Percentiles rank a stretch among this genome's conserved stretches.
These are phyloP conservation scores for Euura lappo DNA, from an alignment of 1,140 invertebrate genomes.

Conservation along the genomic window DNA sequence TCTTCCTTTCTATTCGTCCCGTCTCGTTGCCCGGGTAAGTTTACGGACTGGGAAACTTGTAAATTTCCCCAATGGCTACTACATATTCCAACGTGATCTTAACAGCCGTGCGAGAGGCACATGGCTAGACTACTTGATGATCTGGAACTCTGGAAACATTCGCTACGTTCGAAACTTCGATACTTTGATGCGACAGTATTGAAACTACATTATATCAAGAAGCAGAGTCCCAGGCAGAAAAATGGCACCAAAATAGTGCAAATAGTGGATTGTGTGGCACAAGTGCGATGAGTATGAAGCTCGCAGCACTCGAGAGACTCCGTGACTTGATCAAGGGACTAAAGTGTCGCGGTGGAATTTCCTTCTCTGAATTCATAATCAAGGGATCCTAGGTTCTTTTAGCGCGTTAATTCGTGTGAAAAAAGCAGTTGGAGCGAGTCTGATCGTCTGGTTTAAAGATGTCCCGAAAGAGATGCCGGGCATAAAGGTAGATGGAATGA, in stretches of 20 bases:
- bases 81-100: slow-evolving; percentile 14
- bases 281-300: not conserved
- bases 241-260: too few species aligned
- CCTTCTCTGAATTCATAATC: not conserved
- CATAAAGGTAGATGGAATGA: not conserved
- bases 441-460: not conserved
- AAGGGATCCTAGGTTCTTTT: not conserved
- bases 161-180: slow-evolving; percentile 2
- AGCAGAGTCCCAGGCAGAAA: too few species aligned
- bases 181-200: not conserved
- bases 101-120: slow-evolving; percentile 8
- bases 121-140: not conserved
- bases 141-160: slow-evolving; percentile 3
- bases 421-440: not conserved
- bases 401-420: not conserved
- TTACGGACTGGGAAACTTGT: slow-evolving; percentile 14
- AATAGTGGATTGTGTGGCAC: too few species aligned
- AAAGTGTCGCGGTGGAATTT: not conserved
- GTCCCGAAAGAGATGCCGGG: not conserved
- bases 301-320: not conserved
- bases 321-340: too few species aligned
- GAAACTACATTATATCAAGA: not conserved
- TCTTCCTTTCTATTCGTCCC: not conserved
- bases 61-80: slow-evolving; percentile 20
- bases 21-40: slow-evolving; percentile 13